phyloP scores from a whole-genome alignment of 2,888 invertebrate genomes.

The Nasonovia ribisnigri region DNA sequence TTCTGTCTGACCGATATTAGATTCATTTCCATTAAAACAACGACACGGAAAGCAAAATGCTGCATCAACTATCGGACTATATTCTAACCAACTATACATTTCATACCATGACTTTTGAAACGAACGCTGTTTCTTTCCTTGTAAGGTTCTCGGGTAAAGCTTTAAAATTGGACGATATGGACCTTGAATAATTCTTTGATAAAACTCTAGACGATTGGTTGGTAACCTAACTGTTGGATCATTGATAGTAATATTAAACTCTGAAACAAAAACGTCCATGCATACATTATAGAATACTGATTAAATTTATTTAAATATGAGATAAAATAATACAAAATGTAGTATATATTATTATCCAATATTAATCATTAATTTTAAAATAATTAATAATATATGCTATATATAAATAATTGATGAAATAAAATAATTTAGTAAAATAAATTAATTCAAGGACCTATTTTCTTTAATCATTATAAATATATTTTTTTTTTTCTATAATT shows the following conservation, averaged over 20 bases:
- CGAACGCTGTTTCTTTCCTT: conserved; percentile 27
- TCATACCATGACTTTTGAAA: conserved; percentile 18
- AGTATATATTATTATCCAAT: neutral
- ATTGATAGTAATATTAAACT: conserved; percentile 3
- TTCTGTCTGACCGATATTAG: conserved; percentile 21
- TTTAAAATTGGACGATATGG: conserved; percentile 34
- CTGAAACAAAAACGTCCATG: conserved; percentile 26
- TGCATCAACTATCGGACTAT: conserved; percentile 25
- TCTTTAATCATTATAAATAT: neutral
- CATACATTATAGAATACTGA: conserved; percentile 23
- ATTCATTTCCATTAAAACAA: conserved; percentile 23
- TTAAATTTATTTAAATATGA: neutral
- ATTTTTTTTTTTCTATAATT: neutral
- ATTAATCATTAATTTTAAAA: neutral
- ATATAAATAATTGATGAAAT: neutral
- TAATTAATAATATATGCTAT: neutral
- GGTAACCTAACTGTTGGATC: conserved; percentile 8
- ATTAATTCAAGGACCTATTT: neutral
- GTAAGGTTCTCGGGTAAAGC: conserved; percentile 14
- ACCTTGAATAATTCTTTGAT: conserved; percentile 22
- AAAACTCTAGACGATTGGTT: conserved; percentile 19
- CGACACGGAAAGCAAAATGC: neutral
- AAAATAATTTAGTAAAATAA: neutral
- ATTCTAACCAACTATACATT: conserved; percentile 34
- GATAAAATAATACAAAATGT: neutral